A percentile compares a stretch with the other conserved stretches of the same genome.
These are phyloP conservation scores for Procambarus virginalis DNA, from an alignment of 1,140 invertebrate genomes.

Conservation along the genomic window DNA sequence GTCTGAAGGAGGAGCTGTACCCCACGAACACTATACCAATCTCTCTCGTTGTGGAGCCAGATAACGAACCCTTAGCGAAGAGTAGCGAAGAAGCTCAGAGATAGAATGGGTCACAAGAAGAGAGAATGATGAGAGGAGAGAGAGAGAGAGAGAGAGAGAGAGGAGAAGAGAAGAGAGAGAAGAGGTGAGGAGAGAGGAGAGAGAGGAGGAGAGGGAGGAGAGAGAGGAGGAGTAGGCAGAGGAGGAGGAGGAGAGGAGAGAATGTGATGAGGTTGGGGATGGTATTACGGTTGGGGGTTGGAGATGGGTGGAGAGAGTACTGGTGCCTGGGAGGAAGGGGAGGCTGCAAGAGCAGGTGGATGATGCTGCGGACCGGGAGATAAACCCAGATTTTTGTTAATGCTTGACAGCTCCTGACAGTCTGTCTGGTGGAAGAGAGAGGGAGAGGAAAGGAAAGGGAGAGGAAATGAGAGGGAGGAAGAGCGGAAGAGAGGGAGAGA, in stretches of 20 bases:
- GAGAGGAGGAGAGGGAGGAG: background rate
- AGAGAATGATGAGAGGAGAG: background rate
- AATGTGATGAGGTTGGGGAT: background rate
- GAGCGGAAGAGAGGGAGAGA: no score
- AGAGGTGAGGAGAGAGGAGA: background rate
- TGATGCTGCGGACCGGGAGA: background rate
- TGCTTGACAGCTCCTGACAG: background rate
- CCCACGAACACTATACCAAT: no score
- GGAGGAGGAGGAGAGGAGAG: background rate
- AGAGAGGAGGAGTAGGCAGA: background rate
- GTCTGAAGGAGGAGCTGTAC: no score
- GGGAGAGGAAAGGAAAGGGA: background rate
- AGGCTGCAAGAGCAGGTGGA: background rate
- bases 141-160: background rate
- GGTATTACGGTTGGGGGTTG: background rate
- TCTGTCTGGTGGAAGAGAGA: no score
- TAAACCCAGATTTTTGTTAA: background rate
- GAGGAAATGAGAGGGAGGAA: background rate
- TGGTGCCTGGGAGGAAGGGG: no score
- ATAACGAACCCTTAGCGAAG: no score
- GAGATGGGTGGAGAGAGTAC: background rate
- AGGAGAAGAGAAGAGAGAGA: background rate
- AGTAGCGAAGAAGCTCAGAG: no score
- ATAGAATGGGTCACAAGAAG: no score
- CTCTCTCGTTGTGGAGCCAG: no score